Evolutionary conservation across 2,888 invertebrate species (phyloP).

Genomic region (Torymus tubicola): DNA sequence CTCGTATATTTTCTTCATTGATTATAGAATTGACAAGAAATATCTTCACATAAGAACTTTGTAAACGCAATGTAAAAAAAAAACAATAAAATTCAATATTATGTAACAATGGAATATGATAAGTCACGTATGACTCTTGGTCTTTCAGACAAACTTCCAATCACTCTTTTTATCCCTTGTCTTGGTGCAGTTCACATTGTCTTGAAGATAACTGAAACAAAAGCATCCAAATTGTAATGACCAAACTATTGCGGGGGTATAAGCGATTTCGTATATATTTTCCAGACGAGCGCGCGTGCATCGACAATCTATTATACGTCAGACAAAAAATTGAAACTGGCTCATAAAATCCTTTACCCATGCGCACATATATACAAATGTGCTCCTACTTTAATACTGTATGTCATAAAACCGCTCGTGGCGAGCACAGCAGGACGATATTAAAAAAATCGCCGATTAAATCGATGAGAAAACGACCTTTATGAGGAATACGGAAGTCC

Average conservation of each 20-base stretch:
- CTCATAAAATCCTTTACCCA: conserved; percentile 29
- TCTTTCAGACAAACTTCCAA: neutral
- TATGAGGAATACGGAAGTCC: conserved; percentile 50
- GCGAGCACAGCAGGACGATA: neutral
- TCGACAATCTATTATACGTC: conserved; percentile 31
- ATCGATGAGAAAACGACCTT: conserved; percentile 54
- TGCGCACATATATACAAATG: neutral
- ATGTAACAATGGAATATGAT: too few relatives aligned
- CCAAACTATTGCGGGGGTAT: neutral
- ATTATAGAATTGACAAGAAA: too few relatives aligned
- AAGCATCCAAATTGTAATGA: conserved; percentile 17
- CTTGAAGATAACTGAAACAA: conserved; percentile 7
- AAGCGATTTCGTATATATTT: conserved; percentile 10
- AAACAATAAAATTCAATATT: too few relatives aligned
- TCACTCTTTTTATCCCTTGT: neutral
- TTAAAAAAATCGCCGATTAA: conserved; percentile 35
- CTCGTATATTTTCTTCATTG: too few relatives aligned
- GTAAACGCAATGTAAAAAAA: too few relatives aligned
- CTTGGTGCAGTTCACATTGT: neutral
- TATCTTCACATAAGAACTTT: too few relatives aligned
- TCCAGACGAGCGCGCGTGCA: conserved; percentile 14
- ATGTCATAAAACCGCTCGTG: conserved; percentile 23
- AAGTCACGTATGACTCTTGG: too few relatives aligned
- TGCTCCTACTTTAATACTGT: conserved; percentile 14
- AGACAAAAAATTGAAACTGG: conserved; percentile 37